These are phyloP conservation scores for Acleris laterana DNA, from an alignment of 2,888 invertebrate species.

Conservation along the genomic window DNA sequence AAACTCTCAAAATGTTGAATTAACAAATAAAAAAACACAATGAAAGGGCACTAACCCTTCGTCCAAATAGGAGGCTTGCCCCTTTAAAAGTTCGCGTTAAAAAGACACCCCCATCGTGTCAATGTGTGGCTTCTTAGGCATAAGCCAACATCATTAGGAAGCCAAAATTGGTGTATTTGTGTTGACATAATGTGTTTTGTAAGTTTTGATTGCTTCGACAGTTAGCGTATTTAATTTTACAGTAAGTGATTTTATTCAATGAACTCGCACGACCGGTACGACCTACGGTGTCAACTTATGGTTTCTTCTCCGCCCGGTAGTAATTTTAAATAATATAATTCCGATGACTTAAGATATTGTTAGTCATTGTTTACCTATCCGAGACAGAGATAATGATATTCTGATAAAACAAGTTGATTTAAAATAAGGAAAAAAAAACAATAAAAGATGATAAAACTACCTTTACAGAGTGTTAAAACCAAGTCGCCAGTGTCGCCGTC, in stretches of 20 bases:
- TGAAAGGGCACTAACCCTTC: constrained; percentile 68
- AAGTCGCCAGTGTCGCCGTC: too few relatives aligned
- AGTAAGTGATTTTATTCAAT: not conserved
- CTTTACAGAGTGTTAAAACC: too few relatives aligned
- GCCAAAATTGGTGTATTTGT: constrained; percentile 71
- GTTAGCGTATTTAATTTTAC: not conserved
- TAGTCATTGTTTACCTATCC: too few relatives aligned
- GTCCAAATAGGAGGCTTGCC: constrained; percentile 54
- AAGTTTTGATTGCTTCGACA: not conserved
- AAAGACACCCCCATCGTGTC: constrained; percentile 75
- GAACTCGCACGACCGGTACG: too few relatives aligned
- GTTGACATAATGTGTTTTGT: constrained; percentile 50
- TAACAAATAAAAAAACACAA: constrained; percentile 39
- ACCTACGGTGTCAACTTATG: too few relatives aligned
- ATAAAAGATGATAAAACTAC: too few relatives aligned
- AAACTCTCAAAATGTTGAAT: constrained; percentile 36
- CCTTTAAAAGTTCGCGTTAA: constrained; percentile 77
- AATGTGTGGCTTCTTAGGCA: constrained; percentile 80
- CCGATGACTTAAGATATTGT: too few relatives aligned
- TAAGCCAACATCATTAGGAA: constrained; percentile 72
- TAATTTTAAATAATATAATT: too few relatives aligned
- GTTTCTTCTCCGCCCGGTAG: too few relatives aligned
- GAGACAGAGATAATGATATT: too few relatives aligned
- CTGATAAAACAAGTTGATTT: too few relatives aligned
- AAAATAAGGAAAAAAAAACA: too few relatives aligned